Base-by-base conservation (phyloP, 1,140 invertebrate species). In the Anadara kagoshimensis region DNA sequence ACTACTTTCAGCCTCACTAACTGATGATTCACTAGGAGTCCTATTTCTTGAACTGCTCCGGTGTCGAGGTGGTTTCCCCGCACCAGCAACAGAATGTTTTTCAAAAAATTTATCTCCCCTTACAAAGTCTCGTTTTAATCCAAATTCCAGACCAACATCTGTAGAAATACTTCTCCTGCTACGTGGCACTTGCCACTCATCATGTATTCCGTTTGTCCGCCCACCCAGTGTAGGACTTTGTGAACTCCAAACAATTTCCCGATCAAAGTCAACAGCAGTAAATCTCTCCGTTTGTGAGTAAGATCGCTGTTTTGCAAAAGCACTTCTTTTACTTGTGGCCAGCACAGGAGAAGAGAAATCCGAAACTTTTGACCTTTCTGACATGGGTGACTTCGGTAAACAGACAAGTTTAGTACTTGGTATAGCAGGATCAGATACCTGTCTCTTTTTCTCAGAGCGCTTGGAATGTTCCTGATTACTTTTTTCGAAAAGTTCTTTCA, bases 11-110 rank as follows among this genome's bases (percentile, higher is more conserved):
- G 78, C 74, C 59, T 86, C 85, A 24, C 81, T 78, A 10, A 82
- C 70, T 36, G 85, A 85, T n/a, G 85, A 86, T 69, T 86, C 83
- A 69, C 85, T 85, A 24, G 81, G 70, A 29, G 83, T 82, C 1
- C 85, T 66, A 2, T 74, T 73, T 22, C 77, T 71, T 24, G 80
- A 80, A 41, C 68, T 66, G 63, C 75, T 79, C 24, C 79, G 72
- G 73, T 80, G 80, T 59, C 78, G 66, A 0, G 83, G 83, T 12
- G 84, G 84, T 53, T 82, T 81, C 4, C 81, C 78, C 56, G 63
- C 64, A 18, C 62, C 75, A 24, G 54, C 66, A 18, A 43, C 58
- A 41, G 44, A 18, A 24, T 69, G 56, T 61, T 59, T 69, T 58
- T 65, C 58, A 44, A 51, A 41, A 45, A 24, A 56, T 16, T 62